Evolutionary conservation across 2,888 invertebrate species (phyloP).

Genomic region (Folsomia candida): DNA sequence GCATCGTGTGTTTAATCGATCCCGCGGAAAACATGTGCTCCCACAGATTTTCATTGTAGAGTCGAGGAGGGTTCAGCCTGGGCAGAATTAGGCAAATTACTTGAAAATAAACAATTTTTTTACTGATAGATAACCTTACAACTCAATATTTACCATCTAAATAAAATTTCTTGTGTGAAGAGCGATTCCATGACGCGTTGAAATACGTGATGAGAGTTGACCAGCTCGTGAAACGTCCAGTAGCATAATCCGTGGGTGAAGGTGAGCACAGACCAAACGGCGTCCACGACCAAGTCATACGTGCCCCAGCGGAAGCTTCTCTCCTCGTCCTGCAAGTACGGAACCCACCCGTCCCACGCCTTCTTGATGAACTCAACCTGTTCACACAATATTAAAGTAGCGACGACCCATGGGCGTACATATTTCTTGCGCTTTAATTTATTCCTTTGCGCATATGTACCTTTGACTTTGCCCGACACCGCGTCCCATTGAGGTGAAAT

Average conservation of each 20-base stretch:
- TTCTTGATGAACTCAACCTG: background rate
- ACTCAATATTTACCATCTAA: background rate
- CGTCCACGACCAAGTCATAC: background rate
- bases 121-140: too few relatives aligned
- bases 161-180: background rate
- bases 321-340: too few relatives aligned
- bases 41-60: slow-evolving; percentile 37
- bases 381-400: too few relatives aligned
- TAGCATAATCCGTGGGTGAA: background rate
- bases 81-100: background rate
- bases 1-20: slow-evolving; percentile 25
- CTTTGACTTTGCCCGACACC: slow-evolving; percentile 26
- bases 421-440: too few relatives aligned
- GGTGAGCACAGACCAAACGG: background rate
- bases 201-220: background rate
- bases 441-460: too few relatives aligned
- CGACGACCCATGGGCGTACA: too few relatives aligned
- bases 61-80: slow-evolving; percentile 24
- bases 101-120: background rate
- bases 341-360: background rate
- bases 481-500: slow-evolving; percentile 20
- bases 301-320: too few relatives aligned
- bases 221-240: background rate
- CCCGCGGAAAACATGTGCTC: slow-evolving; percentile 35
- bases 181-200: background rate